A percentile compares a stretch with the other conserved stretches of the same genome.
These are phyloP conservation scores for Invenusta paracnida DNA, from an alignment of 2,888 invertebrate species.

Conservation along the genomic window DNA sequence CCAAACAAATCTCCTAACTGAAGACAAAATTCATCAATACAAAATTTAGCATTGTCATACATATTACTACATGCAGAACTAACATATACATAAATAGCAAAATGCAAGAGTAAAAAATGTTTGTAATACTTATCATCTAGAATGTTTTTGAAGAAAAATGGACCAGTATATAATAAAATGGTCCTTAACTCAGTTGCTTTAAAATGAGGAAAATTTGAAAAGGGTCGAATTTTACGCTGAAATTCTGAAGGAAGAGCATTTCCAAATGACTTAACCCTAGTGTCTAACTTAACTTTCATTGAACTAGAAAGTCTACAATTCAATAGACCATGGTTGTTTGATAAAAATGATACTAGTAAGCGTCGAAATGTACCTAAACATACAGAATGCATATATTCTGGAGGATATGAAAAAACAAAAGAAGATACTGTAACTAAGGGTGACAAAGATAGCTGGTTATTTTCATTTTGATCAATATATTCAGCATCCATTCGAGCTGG, in stretches of 20 bases:
- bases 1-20: slow-evolving; percentile 43
- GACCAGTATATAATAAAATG: slow-evolving; percentile 1
- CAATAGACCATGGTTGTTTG: neutral
- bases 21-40: slow-evolving; percentile 44
- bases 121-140: slow-evolving; percentile 40
- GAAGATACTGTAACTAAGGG: slow-evolving; percentile 43
- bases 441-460: slow-evolving; percentile 42
- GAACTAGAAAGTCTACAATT: neutral
- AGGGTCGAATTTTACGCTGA: slow-evolving; percentile 7
- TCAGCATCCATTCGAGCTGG: neutral
- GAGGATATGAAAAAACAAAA: slow-evolving; percentile 42
- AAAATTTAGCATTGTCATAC: slow-evolving; percentile 44
- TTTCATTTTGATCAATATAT: neutral
- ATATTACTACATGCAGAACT: neutral
- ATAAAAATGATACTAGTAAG: neutral
- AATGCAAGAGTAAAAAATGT: slow-evolving; percentile 45
- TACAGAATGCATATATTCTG: slow-evolving; percentile 46
- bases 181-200: slow-evolving; percentile 11
- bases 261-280: neutral
- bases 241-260: neutral
- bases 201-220: neutral
- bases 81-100: slow-evolving; percentile 43
- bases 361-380: neutral
- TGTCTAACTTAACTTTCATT: neutral
- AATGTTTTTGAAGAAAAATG: slow-evolving; percentile 39